These are phyloP conservation scores for Daubentonia madagascariensis DNA, from an alignment of 2,113 vertebrate species.

Conservation along the genomic window DNA sequence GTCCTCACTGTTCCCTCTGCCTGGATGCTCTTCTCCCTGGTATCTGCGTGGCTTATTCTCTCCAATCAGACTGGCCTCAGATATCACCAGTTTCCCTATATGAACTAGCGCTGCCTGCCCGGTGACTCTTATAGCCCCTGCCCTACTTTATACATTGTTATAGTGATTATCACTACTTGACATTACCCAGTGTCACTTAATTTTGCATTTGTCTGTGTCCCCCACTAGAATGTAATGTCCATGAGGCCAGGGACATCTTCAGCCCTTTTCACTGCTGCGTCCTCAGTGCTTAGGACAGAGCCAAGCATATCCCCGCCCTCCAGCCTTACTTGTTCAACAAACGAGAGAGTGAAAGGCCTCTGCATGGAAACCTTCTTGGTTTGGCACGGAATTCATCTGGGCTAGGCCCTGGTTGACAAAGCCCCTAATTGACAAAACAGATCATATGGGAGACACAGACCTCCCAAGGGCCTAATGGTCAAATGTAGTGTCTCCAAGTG, in stretches of 20 bases:
- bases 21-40: not conserved
- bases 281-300: not conserved
- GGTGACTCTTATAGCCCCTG: not conserved
- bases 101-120: not conserved
- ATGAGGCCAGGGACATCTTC: not conserved
- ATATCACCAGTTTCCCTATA: not conserved
- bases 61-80: not conserved
- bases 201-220: not conserved
- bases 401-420: no score
- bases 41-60: not conserved
- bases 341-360: not conserved
- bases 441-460: not conserved
- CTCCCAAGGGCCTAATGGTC: not conserved
- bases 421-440: not conserved
- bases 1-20: not conserved
- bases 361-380: not conserved
- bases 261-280: not conserved
- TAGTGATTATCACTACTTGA: no score
- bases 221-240: not conserved
- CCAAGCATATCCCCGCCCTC: not conserved
- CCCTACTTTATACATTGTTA: not conserved
- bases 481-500: no score
- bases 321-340: not conserved
- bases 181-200: not conserved
- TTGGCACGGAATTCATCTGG: not conserved